Percentiles rank a stretch among this genome's conserved stretches.
Conservation (phyloP, 2,113 vertebrate genomes). For the Megalops atlanticus region DNA sequence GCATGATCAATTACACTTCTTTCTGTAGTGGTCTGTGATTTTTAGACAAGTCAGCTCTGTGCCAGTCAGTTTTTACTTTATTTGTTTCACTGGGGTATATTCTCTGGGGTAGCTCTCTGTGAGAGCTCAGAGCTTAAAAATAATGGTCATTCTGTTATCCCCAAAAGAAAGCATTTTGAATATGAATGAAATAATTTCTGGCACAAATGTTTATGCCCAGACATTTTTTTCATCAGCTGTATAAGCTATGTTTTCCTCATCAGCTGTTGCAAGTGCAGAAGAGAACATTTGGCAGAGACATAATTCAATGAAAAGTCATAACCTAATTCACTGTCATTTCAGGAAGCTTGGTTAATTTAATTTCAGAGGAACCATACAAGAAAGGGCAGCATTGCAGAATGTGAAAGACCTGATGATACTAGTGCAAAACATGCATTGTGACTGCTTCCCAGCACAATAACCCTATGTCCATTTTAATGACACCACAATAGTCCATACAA, state of each 20-base stretch:
- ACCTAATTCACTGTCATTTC: not conserved
- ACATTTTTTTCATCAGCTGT: not conserved
- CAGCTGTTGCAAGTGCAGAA: not conserved
- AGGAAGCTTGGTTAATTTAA: constrained; percentile 45
- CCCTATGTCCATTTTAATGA: not conserved
- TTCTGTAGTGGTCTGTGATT: too few species aligned
- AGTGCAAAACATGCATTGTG: not conserved
- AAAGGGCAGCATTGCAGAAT: not conserved
- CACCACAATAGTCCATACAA: too few species aligned
- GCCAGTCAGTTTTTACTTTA: too few species aligned
- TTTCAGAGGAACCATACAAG: not conserved
- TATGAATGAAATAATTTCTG: not conserved
- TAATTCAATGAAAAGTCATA: constrained; percentile 45
- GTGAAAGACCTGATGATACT: not conserved
- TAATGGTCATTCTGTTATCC: too few species aligned
- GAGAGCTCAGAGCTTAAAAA: too few species aligned
- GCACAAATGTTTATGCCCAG: not conserved
- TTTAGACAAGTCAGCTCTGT: too few species aligned
- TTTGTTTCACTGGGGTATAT: too few species aligned
- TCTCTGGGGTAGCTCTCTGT: too few species aligned
- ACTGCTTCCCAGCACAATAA: not conserved
- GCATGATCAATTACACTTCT: too few species aligned
- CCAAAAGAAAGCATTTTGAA: not conserved
- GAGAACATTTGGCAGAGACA: not conserved
- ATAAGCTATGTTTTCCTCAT: not conserved